Percentiles rank a stretch among this genome's conserved stretches.
Conservation (phyloP, 2,888 invertebrate species). For the Octonoba sinensis region DNA sequence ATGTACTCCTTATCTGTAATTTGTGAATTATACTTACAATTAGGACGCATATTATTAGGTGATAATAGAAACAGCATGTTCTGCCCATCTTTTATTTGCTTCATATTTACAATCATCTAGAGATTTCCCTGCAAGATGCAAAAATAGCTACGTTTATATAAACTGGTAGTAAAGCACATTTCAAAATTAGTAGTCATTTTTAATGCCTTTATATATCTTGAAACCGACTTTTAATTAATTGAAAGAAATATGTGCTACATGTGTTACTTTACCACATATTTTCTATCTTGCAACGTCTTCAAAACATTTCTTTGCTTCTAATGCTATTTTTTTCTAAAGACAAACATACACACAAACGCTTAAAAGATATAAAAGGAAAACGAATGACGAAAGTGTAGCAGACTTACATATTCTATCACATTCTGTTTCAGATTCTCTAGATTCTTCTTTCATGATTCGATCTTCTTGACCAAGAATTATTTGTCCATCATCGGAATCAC, state of each 20-base stretch:
- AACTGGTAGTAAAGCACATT: background rate
- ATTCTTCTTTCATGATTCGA: conserved; percentile 47
- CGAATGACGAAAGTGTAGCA: background rate
- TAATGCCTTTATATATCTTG: no score
- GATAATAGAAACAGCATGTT: conserved; percentile 48
- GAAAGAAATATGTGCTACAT: no score
- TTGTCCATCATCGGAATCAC: conserved; percentile 43
- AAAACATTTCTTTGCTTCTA: no score
- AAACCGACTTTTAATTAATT: no score
- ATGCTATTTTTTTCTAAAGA: no score
- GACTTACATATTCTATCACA: conserved; percentile 56
- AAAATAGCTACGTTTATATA: no score
- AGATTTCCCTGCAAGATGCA: conserved; percentile 42
- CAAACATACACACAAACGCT: no score
- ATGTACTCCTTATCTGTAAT: no score
- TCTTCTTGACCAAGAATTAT: conserved; percentile 28
- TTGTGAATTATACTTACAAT: no score
- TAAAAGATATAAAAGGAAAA: background rate
- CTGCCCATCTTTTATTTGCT: conserved; percentile 54
- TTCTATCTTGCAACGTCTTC: no score
- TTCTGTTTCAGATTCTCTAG: conserved; percentile 51
- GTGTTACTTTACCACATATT: no score
- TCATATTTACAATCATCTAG: conserved; percentile 57
- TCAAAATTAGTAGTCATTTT: no score
- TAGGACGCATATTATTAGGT: conserved; percentile 16